Conservation (phyloP, 2,113 vertebrate species). For the Uria aalge region DNA sequence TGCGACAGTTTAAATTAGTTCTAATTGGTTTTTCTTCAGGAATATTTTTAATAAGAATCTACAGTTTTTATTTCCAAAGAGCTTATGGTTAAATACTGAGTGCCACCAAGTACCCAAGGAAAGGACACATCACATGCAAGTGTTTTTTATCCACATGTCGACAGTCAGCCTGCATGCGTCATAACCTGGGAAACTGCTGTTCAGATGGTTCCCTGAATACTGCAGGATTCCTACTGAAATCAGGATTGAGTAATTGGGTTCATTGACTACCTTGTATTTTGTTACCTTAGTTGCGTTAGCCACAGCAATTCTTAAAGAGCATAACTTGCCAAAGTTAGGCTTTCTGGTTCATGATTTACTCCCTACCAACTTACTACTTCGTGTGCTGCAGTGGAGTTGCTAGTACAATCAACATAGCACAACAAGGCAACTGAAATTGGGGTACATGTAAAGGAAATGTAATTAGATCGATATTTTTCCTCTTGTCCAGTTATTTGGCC, state of each 20-base stretch:
- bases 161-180: neutral
- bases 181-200: neutral
- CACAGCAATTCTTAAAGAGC: neutral
- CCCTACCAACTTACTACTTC: neutral
- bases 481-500: neutral
- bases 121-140: neutral
- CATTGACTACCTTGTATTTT: neutral
- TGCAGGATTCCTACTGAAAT: neutral
- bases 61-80: neutral
- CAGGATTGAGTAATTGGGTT: neutral
- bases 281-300: neutral
- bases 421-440: neutral
- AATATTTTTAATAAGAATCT: neutral
- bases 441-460: neutral
- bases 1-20: neutral
- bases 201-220: neutral
- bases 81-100: neutral
- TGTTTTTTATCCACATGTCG: neutral
- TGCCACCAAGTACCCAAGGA: neutral
- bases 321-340: neutral
- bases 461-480: neutral
- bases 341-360: neutral
- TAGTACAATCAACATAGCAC: neutral
- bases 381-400: neutral
- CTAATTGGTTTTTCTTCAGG: neutral